Percentiles rank a stretch among this genome's conserved stretches.
These are phyloP conservation scores for Sanderia malayensis DNA, from an alignment of 30 jellyfish, hydroid and myxozoan genomes.

Conservation along the genomic window DNA sequence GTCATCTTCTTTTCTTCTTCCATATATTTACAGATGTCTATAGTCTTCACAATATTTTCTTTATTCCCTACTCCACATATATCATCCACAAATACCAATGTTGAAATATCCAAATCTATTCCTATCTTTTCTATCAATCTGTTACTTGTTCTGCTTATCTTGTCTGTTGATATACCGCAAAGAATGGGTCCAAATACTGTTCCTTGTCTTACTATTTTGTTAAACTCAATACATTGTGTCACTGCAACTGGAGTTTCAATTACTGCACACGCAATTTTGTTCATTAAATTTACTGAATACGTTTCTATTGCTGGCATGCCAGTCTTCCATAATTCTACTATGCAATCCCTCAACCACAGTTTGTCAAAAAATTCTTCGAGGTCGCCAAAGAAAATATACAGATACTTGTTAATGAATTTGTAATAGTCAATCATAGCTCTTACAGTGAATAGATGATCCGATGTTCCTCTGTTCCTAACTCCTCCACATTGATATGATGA, in stretches of 20 bases:
- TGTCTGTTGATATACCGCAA: constrained; percentile 6
- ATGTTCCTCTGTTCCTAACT: background rate
- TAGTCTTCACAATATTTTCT: background rate
- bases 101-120: background rate
- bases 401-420: background rate
- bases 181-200: constrained; percentile 6
- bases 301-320: background rate
- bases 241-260: constrained; percentile 3
- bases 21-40: background rate
- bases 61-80: background rate
- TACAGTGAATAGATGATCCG: background rate
- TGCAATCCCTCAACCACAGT: constrained; percentile 4
- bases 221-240: background rate
- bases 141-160: background rate
- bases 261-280: background rate
- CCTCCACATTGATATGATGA: constrained; percentile 5
- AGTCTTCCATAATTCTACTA: background rate
- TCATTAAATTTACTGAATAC: background rate
- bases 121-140: background rate
- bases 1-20: constrained; percentile 12
- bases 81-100: constrained; percentile 15
- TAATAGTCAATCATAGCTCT: background rate
- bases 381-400: background rate
- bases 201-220: constrained; percentile 17
- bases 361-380: constrained; percentile 20